Evolutionary conservation across 2,113 vertebrate genomes (phyloP), one percentile per base, ranked within the genome.

Genomic region (Notothenia coriiceps): DNA sequence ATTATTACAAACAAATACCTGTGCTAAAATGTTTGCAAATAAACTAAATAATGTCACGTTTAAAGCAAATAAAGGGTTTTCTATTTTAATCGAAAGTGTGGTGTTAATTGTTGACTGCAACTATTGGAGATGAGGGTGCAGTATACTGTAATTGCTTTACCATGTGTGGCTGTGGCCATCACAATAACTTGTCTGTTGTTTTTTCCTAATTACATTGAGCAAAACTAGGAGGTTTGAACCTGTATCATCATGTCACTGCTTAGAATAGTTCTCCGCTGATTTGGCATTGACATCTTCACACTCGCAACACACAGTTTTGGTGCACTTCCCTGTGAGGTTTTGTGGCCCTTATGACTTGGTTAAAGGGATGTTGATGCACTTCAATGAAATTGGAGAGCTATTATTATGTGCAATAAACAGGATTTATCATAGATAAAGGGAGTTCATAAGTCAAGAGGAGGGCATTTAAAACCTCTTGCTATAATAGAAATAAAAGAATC

Each of bases 401-500:
- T 51, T 47, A 55, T 8, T 12, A 2, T 52, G 33, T 49, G 14
- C 4, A 29, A 51, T 76, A 14, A 47, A 51, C 9, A 33, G 4
- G 0, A 62, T 56, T 63, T 29, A 17, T 63, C 33, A 17, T 11
- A 63, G 43, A n/a, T 40, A 40, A 40, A 7, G 8, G n/a, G 57
- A 50, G 20, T 54, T 40, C 2, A 2, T 44, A 17, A 25, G 15
- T 51, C 43, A 22, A 47, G 9, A 2, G 61, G 2, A 68, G 1
- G 7, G 13, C 10, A 47, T 17, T 46, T 43, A 3, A 14, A 2
- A 33, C 12, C 6, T 1, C 14, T 55, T 9, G 1, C 18, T 25
- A 4, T 15, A 44, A 61, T 49, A 51, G 20, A 55, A 75, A 68
- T 47, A 10, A 11, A 63, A n/a, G 66, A 66, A 60, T 79, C 40